Evolutionary conservation across 2,797 vertebrate genomes (phyloP).

Genomic region (Sphenopsis melanotis): DNA sequence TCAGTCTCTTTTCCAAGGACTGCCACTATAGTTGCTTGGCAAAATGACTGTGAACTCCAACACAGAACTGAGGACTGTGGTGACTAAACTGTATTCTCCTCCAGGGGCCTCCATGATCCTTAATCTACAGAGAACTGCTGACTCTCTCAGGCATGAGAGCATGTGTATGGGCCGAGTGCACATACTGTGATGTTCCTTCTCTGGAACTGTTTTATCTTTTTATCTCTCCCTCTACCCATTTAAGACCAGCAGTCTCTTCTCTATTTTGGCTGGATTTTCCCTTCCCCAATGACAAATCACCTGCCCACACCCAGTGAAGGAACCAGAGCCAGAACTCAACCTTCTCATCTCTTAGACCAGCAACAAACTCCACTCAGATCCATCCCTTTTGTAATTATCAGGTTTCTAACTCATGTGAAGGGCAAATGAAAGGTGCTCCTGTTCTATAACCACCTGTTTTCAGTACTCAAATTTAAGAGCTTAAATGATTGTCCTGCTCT

Average conservation of each 20-base stretch:
- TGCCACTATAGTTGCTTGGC: not conserved
- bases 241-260: not conserved
- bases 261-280: not conserved
- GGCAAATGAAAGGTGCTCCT: conserved; percentile 63
- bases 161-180: not conserved
- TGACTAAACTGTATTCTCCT: not conserved
- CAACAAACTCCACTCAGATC: conserved; percentile 34
- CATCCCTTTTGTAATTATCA: conserved; percentile 48
- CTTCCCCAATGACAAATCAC: not conserved
- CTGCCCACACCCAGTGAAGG: not conserved
- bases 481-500: conserved; percentile 8
- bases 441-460: conserved; percentile 42
- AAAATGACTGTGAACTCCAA: not conserved
- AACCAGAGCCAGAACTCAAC: conserved; percentile 31
- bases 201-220: conserved; percentile 61
- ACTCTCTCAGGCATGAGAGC: not conserved
- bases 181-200: conserved; percentile 48
- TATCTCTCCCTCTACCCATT: not conserved
- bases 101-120: not conserved
- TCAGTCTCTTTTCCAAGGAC: conserved; percentile 1
- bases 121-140: not conserved
- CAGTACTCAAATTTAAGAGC: conserved; percentile 44
- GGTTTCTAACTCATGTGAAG: conserved; percentile 56
- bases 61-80: not conserved
- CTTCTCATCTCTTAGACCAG: conserved; percentile 59